A percentile compares a stretch with the other conserved stretches of the same genome.
Conservation (phyloP, 2,113 vertebrate genomes). For the Ptychochromis oligacanthus region DNA sequence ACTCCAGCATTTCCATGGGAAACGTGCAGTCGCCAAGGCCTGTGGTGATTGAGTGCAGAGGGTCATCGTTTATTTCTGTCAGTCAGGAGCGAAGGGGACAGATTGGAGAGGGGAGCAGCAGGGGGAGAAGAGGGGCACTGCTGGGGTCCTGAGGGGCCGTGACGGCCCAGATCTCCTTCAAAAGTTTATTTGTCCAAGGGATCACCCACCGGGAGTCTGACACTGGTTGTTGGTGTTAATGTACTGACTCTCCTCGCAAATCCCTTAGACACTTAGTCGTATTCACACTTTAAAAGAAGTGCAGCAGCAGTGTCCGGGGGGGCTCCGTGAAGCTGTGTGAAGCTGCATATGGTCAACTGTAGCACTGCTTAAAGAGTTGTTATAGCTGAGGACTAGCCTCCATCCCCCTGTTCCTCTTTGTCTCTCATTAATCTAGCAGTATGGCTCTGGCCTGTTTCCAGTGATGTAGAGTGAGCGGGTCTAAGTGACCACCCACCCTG, state of each 20-base stretch:
- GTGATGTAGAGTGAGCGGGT: slow-evolving; percentile 56
- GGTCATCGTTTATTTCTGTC: slow-evolving; percentile 75
- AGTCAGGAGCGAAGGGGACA: slow-evolving; percentile 35
- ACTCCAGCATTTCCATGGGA: slow-evolving; percentile 74
- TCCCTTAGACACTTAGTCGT: slow-evolving; percentile 48
- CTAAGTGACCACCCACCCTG: slow-evolving; percentile 70
- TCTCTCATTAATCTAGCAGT: slow-evolving; percentile 73
- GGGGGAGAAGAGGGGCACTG: neutral
- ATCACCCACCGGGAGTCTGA: slow-evolving; percentile 43
- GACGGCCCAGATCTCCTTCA: slow-evolving; percentile 38
- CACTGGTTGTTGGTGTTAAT: slow-evolving; percentile 57
- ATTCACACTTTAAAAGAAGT: slow-evolving; percentile 64
- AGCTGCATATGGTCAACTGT: slow-evolving; percentile 64
- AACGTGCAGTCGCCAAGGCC: slow-evolving; percentile 72
- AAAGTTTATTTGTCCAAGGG: slow-evolving; percentile 67
- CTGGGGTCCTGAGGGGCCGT: slow-evolving; percentile 8
- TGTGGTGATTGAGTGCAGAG: slow-evolving; percentile 60
- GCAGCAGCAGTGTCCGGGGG: slow-evolving; percentile 11
- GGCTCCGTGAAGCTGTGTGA: too few relatives aligned
- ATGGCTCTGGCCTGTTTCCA: slow-evolving; percentile 64
- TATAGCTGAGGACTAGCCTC: slow-evolving; percentile 70
- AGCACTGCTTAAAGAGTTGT: slow-evolving; percentile 70
- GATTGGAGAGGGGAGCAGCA: slow-evolving; percentile 13
- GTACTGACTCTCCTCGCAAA: slow-evolving; percentile 51
- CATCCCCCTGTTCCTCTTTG: slow-evolving; percentile 53